These are phyloP conservation scores for Cherax destructor DNA, from an alignment of 1,140 invertebrate species.

Conservation along the genomic window DNA sequence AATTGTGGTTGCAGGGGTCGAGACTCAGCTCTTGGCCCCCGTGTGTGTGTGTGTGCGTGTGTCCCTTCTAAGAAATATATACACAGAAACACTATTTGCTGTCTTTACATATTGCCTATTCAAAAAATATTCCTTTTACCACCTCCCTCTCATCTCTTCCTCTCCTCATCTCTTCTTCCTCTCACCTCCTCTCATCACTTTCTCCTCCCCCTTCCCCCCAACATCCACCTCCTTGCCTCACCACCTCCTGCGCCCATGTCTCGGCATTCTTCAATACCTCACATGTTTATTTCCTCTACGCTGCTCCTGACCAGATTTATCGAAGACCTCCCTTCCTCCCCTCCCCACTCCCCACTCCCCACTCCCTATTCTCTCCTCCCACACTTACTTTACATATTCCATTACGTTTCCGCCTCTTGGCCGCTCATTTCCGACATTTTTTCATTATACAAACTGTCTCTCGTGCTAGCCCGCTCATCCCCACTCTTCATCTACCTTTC, in stretches of 20 bases:
- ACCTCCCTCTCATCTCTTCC: neutral
- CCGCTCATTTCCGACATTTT: neutral
- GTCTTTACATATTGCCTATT: neutral
- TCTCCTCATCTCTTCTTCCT: neutral
- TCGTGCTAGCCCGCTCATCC: too few species aligned
- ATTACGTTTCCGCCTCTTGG: neutral
- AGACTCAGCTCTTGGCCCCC: too few species aligned
- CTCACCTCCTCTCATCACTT: neutral
- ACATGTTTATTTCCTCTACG: neutral
- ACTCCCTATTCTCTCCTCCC: neutral
- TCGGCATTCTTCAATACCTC: neutral
- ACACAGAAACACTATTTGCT: too few species aligned
- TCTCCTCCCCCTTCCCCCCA: too few species aligned
- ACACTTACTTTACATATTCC: neutral
- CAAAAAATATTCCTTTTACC: neutral
- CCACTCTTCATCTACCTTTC: too few species aligned
- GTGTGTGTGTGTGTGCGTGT: constrained; percentile 4
- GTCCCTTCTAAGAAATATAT: neutral
- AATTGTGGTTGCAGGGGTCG: too few species aligned
- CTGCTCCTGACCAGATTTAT: neutral
- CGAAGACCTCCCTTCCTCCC: neutral
- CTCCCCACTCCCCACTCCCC: neutral
- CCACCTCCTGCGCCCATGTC: neutral
- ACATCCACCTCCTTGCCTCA: too few species aligned
- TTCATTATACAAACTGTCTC: neutral